Conservation (phyloP, 1,140 invertebrate genomes). For the Mizuhopecten yessoensis region DNA sequence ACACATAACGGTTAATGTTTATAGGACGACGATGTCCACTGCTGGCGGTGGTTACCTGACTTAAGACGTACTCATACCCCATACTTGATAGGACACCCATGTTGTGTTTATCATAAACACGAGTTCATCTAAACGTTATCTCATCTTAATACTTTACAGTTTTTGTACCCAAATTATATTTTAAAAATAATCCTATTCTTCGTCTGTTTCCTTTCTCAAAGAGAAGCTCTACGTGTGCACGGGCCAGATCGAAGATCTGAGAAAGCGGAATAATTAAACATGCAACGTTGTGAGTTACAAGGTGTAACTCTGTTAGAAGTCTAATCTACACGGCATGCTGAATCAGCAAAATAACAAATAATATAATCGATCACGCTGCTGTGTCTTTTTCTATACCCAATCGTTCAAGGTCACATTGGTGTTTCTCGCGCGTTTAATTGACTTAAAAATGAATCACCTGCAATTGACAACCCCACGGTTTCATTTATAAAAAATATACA, state of each 20-base stretch:
- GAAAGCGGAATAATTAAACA: neutral
- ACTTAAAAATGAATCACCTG: neutral
- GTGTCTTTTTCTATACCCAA: neutral
- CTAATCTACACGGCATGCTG: conserved; percentile 10
- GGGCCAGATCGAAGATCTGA: neutral
- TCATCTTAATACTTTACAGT: too few relatives aligned
- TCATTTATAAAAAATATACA: too few relatives aligned
- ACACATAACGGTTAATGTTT: too few relatives aligned
- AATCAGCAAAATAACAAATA: neutral
- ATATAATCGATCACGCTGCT: neutral
- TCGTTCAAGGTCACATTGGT: neutral
- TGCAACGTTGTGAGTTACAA: neutral
- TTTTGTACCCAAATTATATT: too few relatives aligned
- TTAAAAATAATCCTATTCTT: neutral
- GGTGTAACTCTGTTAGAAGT: neutral
- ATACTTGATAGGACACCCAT: too few relatives aligned
- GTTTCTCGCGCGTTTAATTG: neutral
- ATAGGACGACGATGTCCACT: too few relatives aligned
- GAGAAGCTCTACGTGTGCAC: neutral
- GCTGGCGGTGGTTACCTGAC: too few relatives aligned
- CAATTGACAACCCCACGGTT: neutral
- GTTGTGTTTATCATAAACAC: too few relatives aligned
- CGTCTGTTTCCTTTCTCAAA: neutral
- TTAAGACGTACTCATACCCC: too few relatives aligned
- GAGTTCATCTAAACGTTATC: too few relatives aligned